Base-by-base conservation (phyloP, 2,113 vertebrate genomes). In the Meleagris gallopavo region DNA sequence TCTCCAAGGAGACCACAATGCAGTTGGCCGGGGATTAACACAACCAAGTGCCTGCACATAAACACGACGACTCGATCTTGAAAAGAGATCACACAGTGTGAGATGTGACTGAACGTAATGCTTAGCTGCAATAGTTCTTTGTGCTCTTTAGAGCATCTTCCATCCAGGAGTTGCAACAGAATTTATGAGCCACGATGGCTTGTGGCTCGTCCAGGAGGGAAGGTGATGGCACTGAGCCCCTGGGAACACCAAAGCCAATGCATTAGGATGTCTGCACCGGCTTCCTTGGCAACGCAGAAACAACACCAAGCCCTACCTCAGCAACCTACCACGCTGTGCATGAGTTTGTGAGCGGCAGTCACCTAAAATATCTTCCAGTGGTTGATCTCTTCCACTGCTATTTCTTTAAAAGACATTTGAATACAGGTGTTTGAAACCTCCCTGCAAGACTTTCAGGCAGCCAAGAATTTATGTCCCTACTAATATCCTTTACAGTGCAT, bases 121-220 rank as follows among this genome's bases (percentile, higher is more conserved):
- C 36, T 16, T 2, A 13, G 17, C 52, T 66, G 34, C 40, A 8
- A 34, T 45, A 46, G 3, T 3, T 32, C 55, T 25, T 38, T 32
- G 14, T 21, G 50, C 40, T 19, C 4, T 11, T 17, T 8, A 24
- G 14, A 78, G 32, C 36, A 57, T 45, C n/a, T 17, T 15, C 55
- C 6, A 24, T 2, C 32, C 66, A 65, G 34, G 40, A 64, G 45
- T 1, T 30, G 15, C 34, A 41, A n/a, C 12, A n/a, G n/a, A 45
- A 45, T 27, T 50, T 11, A 45, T 0, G 1, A 71, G 41, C 52
- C 13, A 2, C 14, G 27, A 13, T 0, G 50, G 40, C n/a, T 66
- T 0, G 2, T 13, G 55, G 72, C 20, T 30, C 29, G 65, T 11
- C 82, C 29, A 57, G 50, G n/a, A 43, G 54, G 40, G 14, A 20